Conservation (phyloP, 35 echinoderm and acorn worm genomes). For the Lytechinus pictus region DNA sequence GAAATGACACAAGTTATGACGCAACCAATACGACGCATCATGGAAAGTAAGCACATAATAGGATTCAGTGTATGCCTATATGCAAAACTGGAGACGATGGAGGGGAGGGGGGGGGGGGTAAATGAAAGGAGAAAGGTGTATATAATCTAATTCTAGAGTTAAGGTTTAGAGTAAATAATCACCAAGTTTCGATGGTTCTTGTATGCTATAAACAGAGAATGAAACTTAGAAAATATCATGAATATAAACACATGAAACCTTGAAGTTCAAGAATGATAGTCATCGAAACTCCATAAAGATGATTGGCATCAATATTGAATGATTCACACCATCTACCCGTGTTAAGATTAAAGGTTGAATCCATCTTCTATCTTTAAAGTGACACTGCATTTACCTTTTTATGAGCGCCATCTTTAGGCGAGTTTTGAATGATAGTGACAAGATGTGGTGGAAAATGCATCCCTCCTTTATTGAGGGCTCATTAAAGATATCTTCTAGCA, state of each 20-base stretch:
- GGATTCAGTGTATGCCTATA: no score
- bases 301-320: neutral
- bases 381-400: no score
- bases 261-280: neutral
- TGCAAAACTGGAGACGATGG: neutral
- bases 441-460: no score
- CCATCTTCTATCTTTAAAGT: neutral
- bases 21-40: no score
- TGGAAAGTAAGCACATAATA: no score
- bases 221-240: neutral
- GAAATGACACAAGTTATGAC: no score
- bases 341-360: neutral
- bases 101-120: neutral
- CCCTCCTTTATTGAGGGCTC: no score
- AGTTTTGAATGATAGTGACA: no score
- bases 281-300: neutral
- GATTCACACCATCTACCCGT: neutral
- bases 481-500: no score
- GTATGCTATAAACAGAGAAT: neutral
- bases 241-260: neutral
- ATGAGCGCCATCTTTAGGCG: no score
- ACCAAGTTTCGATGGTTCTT: neutral
- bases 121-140: neutral
- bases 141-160: neutral
- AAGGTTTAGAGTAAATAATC: neutral